These are phyloP conservation scores for Heteronetta atricapilla DNA, from an alignment of 2,113 vertebrate genomes.

Conservation along the genomic window DNA sequence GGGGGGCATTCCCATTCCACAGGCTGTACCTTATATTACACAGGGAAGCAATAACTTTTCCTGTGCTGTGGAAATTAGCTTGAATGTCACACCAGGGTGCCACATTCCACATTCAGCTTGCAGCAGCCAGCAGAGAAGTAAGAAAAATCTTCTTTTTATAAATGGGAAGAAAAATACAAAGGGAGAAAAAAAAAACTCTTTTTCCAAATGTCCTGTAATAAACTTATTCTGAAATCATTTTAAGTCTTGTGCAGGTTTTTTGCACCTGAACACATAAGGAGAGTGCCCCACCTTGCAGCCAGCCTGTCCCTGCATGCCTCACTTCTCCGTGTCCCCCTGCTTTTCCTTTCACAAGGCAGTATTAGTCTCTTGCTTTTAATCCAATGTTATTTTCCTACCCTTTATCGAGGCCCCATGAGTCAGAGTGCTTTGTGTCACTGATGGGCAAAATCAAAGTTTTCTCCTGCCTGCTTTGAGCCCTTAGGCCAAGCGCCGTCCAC, in stretches of 20 bases:
- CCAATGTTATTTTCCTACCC: background rate
- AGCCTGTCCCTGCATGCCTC: background rate
- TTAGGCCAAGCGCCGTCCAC: background rate
- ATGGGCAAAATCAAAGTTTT: background rate
- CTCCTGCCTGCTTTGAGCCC: background rate
- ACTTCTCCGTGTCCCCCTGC: background rate
- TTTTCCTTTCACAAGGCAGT: background rate
- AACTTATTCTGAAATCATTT: background rate
- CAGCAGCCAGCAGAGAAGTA: background rate
- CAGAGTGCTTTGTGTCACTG: background rate
- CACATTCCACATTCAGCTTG: background rate
- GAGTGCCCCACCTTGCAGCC: background rate
- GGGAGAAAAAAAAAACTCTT: background rate
- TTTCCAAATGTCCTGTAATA: background rate
- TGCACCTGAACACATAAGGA: background rate
- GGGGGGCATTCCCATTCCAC: background rate
- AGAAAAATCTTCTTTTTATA: background rate
- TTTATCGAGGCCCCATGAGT: background rate
- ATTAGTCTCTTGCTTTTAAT: background rate
- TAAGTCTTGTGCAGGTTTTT: background rate
- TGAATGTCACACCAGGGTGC: background rate
- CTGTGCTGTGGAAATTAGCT: background rate
- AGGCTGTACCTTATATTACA: background rate
- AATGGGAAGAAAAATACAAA: background rate
- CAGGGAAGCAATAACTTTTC: background rate